Conservation (phyloP, 1,140 invertebrate species). For the Sycobia sp. region DNA sequence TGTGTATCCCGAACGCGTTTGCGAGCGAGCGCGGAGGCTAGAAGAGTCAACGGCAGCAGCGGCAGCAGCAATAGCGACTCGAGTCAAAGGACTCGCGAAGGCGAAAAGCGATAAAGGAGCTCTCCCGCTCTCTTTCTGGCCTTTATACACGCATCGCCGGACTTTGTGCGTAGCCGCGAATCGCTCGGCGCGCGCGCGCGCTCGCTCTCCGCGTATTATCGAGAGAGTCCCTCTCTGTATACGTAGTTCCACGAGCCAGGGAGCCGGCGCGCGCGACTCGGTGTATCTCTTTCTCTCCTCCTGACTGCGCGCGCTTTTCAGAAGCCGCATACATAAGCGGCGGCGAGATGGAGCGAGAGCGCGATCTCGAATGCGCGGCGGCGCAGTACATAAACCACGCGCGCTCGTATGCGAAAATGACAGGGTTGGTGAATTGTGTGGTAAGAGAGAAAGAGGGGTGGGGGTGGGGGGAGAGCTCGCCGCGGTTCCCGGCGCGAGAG, state of each 20-base stretch:
- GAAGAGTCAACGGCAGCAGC: background rate
- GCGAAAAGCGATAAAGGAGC: slow-evolving; percentile 3
- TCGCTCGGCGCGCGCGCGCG: background rate
- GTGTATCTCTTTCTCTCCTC: too few species aligned
- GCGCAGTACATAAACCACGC: slow-evolving; percentile 6
- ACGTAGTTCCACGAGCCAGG: too few species aligned
- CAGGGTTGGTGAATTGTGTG: slow-evolving; percentile 5
- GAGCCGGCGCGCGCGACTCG: too few species aligned
- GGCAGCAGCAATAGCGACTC: slow-evolving; percentile 32
- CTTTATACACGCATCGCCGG: background rate
- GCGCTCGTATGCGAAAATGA: slow-evolving; percentile 1
- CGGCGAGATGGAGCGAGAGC: background rate
- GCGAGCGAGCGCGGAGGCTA: slow-evolving; percentile 20
- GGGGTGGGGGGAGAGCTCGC: too few species aligned
- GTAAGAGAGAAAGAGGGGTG: too few species aligned
- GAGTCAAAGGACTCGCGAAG: slow-evolving; percentile 12
- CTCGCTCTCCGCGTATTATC: background rate
- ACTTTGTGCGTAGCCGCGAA: slow-evolving; percentile 6
- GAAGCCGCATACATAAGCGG: background rate
- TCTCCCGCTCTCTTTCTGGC: background rate
- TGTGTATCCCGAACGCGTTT: too few species aligned
- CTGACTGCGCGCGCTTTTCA: background rate
- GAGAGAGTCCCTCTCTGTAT: too few species aligned
- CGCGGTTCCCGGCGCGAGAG: too few species aligned
- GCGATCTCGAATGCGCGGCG: background rate